phyloP scores from a whole-genome alignment of 2,797 vertebrate species.

The Oryzias dopingdopingensis region DNA sequence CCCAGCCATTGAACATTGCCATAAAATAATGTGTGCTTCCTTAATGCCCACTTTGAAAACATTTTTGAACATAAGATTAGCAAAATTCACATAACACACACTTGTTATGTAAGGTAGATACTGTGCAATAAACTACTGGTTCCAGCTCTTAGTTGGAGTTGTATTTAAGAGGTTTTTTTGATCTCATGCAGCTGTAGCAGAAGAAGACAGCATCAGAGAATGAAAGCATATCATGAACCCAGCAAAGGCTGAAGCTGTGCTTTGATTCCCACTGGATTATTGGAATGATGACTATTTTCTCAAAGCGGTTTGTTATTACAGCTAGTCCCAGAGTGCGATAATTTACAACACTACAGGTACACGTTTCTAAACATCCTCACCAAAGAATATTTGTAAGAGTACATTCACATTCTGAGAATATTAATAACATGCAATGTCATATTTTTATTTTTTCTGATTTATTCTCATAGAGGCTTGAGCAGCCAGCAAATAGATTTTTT shows the following conservation, averaged over 20 bases:
- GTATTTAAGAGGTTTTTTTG: background rate
- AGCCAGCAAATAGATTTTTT: too few relatives aligned
- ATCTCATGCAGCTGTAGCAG: background rate
- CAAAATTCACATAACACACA: too few relatives aligned
- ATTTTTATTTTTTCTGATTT: too few relatives aligned
- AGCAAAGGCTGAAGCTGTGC: constrained; percentile 3
- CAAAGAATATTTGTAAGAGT: background rate
- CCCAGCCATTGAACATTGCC: background rate
- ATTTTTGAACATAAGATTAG: too few relatives aligned
- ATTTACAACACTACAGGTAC: constrained; percentile 9
- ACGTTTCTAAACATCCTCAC: constrained; percentile 5
- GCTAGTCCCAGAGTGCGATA: constrained; percentile 5
- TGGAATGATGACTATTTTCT: constrained; percentile 17
- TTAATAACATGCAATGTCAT: too few relatives aligned
- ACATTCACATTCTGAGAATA: too few relatives aligned
- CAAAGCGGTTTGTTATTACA: constrained; percentile 6
- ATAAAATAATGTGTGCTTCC: too few relatives aligned
- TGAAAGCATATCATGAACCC: background rate
- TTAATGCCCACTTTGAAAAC: too few relatives aligned
- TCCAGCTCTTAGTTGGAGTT: too few relatives aligned
- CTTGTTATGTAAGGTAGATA: too few relatives aligned
- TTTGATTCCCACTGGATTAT: background rate
- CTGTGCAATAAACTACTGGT: too few relatives aligned
- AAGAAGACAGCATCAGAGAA: constrained; percentile 7
- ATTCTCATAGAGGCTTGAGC: too few relatives aligned